Evolutionary conservation across 2,888 invertebrate species (phyloP), one percentile per base, ranked within the genome.

Genomic region (Nephrotoma flavescens): DNA sequence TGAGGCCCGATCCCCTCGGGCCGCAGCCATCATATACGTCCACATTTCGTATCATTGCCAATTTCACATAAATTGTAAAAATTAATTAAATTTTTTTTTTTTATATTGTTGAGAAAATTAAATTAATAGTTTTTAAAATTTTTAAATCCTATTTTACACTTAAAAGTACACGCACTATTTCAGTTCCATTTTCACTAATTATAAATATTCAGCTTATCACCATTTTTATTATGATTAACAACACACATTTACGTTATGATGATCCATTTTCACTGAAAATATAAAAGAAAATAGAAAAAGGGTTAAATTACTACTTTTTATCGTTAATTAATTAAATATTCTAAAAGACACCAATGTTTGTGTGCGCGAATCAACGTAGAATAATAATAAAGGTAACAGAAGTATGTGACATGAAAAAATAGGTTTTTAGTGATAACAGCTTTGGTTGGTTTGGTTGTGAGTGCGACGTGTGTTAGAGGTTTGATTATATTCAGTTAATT

Each of bases 1-100:
- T 88, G 91, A 92, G 87, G 94, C 93, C 89, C 93, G 92, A 92
- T 94, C 94, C 91, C 94, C 93, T 90, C 95, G 93, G 89, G 95
- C 94, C 88, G 95, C 94, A 88, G 95, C 95, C 92, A 95, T 93
- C 92, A 95, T 94, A 92, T 95, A 95, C 88, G 95, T 94, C 95
- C 95, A 95, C 95, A 95, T 95, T 90, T 91, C 92, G 90, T 90
- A 88, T 89, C 91, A 90, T 91, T 89, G 88, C 90, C 90, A 89
- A 87, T 44, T 41, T 42, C 41, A 86, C 86, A 86, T 86, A 47
- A 41, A 86, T 44, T 42, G 42, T 52, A 41, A 41, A 85, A 44
- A 85, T n/a, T 85, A 42, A 85, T 42, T 85, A 42, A 31, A 42
- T 42, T n/a, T 71, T 71, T n/a, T 71, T 71, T 71, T n/a, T 15